phyloP scores from a whole-genome alignment of 1,140 invertebrate species.

The Pseudomyrmex gracilis region DNA sequence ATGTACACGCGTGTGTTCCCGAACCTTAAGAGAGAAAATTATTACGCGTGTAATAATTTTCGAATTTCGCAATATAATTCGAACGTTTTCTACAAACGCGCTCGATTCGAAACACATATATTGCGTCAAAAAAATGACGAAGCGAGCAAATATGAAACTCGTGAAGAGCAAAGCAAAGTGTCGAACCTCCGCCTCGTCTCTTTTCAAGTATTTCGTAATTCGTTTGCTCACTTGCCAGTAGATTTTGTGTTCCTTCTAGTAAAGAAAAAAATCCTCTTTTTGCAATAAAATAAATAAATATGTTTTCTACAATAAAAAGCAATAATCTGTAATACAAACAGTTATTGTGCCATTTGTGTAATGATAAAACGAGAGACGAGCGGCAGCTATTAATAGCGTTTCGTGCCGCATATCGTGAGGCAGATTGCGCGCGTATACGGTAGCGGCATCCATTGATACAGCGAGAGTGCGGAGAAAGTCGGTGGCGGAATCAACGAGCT shows the following conservation, averaged over 20 bases:
- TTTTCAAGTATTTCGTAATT: neutral
- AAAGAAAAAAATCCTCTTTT: too few relatives aligned
- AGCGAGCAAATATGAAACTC: neutral
- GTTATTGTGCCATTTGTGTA: neutral
- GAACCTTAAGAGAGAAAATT: neutral
- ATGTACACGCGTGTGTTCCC: too few relatives aligned
- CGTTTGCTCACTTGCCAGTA: neutral
- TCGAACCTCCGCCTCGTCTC: neutral
- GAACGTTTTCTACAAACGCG: neutral
- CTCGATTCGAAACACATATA: too few relatives aligned
- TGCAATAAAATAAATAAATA: too few relatives aligned
- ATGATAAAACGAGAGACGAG: neutral
- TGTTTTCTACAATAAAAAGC: too few relatives aligned
- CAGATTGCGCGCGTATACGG: neutral
- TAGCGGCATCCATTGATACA: neutral
- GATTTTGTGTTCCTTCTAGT: neutral
- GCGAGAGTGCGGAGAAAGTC: conserved; percentile 38
- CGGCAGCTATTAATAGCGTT: neutral
- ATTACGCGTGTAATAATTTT: neutral
- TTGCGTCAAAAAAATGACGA: neutral
- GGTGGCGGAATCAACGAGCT: neutral
- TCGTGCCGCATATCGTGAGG: neutral
- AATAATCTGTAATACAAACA: too few relatives aligned
- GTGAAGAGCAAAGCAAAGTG: neutral
- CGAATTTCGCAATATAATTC: too few relatives aligned